Evolutionary conservation across 1,140 invertebrate species (phyloP).

Genomic region (Helicorthomorpha holstii): DNA sequence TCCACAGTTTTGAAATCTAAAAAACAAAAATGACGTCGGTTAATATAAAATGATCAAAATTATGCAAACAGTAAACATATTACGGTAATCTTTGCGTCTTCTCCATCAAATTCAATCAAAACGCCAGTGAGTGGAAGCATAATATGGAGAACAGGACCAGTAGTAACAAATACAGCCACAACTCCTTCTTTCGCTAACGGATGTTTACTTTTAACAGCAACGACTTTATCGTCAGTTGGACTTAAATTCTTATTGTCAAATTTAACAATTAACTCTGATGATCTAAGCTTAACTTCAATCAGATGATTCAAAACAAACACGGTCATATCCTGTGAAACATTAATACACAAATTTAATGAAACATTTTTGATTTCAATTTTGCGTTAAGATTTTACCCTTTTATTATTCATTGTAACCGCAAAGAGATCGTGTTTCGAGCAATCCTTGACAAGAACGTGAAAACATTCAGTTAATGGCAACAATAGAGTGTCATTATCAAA

Average conservation of each 20-base stretch:
- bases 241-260: no score
- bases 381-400: background rate
- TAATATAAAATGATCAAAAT: no score
- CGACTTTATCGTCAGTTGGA: no score
- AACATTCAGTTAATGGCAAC: background rate
- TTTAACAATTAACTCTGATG: no score
- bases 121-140: background rate
- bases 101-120: background rate
- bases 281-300: background rate
- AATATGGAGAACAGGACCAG: background rate
- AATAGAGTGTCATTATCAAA: background rate
- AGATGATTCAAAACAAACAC: background rate
- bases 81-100: background rate
- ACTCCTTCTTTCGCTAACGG: background rate
- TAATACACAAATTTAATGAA: background rate
- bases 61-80: no score
- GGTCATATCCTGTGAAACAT: background rate
- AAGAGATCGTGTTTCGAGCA: background rate
- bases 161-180: background rate
- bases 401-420: background rate
- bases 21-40: no score
- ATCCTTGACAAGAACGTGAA: background rate
- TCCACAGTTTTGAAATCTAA: background rate
- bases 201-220: no score
- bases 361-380: background rate